These are phyloP conservation scores for Eudyptes chrysolophus DNA, from an alignment of 2,113 vertebrate genomes.

Conservation along the genomic window DNA sequence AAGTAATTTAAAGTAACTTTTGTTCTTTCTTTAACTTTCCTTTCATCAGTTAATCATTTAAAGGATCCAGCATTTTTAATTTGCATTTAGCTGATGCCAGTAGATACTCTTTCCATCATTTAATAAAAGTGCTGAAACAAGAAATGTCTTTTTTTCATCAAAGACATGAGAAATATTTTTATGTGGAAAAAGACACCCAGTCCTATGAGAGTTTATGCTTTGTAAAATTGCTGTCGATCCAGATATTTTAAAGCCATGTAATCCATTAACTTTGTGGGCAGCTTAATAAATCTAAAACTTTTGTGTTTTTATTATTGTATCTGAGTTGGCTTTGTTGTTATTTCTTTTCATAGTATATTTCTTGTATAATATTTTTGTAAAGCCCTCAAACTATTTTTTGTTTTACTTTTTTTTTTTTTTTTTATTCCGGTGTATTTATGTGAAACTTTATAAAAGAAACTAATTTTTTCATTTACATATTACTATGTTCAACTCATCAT, in stretches of 20 bases:
- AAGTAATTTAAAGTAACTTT: slow-evolving; percentile 65
- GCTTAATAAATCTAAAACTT: slow-evolving; percentile 82
- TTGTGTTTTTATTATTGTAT: slow-evolving; percentile 81
- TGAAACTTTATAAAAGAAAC: slow-evolving; percentile 93
- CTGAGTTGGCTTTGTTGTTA: slow-evolving; percentile 78
- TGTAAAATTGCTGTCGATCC: slow-evolving; percentile 88
- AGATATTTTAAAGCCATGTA: slow-evolving; percentile 89
- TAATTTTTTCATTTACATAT: slow-evolving; percentile 94
- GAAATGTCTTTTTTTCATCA: slow-evolving; percentile 74
- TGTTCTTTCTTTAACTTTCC: slow-evolving; percentile 23
- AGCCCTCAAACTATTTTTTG: slow-evolving; percentile 72
- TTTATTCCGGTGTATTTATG: slow-evolving; percentile 88
- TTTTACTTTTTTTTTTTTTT: slow-evolving; percentile 59
- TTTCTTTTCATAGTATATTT: slow-evolving; percentile 80
- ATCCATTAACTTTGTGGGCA: slow-evolving; percentile 86
- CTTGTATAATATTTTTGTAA: slow-evolving; percentile 91
- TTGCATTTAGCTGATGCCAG: slow-evolving; percentile 29
- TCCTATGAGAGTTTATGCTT: slow-evolving; percentile 84
- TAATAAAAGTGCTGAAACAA: slow-evolving; percentile 71
- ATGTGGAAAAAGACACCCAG: slow-evolving; percentile 71
- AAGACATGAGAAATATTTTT: slow-evolving; percentile 72
- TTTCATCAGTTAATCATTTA: slow-evolving; percentile 52
- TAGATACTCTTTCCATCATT: slow-evolving; percentile 46
- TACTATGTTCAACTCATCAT: slow-evolving; percentile 90
- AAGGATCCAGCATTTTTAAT: slow-evolving; percentile 71